Conservation (phyloP, 2,888 invertebrate genomes). For the Caenorhabditis sp. region DNA sequence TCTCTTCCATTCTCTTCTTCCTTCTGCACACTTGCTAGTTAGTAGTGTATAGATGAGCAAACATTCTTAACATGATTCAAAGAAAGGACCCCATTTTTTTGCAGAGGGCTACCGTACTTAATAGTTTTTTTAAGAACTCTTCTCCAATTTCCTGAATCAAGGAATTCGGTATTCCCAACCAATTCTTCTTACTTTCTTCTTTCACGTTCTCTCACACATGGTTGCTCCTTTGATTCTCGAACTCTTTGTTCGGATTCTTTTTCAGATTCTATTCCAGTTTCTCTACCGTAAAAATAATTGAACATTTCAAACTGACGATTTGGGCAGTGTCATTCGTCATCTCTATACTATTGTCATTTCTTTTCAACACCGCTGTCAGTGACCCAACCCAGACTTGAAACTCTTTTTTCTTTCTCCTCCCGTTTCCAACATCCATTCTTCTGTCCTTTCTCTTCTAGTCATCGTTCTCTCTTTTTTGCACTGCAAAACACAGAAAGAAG, state of each 20-base stretch:
- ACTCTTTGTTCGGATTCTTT: background rate
- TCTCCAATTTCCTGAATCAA: background rate
- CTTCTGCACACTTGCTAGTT: background rate
- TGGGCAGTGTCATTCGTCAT: constrained; percentile 41
- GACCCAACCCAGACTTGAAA: constrained; percentile 34
- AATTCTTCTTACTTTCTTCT: too few relatives aligned
- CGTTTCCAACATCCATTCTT: constrained; percentile 5
- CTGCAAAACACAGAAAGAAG: background rate
- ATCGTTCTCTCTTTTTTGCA: constrained; percentile 19
- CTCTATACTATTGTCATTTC: constrained; percentile 21
- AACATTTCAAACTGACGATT: background rate
- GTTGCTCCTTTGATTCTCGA: background rate
- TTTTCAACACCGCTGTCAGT: constrained; percentile 25
- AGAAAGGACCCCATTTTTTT: background rate
- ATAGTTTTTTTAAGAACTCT: background rate
- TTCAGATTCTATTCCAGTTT: too few relatives aligned
- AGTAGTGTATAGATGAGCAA: background rate
- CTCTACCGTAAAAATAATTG: background rate
- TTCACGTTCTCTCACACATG: too few relatives aligned
- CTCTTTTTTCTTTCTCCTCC: constrained; percentile 16
- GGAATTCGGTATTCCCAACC: too few relatives aligned
- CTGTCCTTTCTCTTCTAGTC: constrained; percentile 31
- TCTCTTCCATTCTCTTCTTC: background rate
- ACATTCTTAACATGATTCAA: background rate
- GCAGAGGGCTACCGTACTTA: background rate